Evolutionary conservation across 2,888 invertebrate genomes (phyloP).

Genomic region (Himalopsyche anomala): DNA sequence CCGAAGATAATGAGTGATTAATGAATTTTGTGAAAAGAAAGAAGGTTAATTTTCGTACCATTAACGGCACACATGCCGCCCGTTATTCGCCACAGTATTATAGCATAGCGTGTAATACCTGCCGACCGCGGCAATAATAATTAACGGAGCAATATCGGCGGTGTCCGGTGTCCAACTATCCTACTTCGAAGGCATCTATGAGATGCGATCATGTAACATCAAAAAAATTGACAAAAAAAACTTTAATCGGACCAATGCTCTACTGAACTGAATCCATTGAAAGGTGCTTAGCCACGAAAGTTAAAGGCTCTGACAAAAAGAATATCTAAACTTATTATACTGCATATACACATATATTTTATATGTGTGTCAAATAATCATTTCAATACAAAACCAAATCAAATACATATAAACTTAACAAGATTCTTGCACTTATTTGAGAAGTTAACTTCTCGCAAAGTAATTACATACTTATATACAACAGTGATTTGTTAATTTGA

Average conservation of each 20-base stretch:
- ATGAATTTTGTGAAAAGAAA: background rate
- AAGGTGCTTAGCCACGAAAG: conserved; percentile 7
- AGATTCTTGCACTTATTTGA: no score
- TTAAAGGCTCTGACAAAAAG: background rate
- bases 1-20: no score
- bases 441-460: no score
- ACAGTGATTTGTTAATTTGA: no score
- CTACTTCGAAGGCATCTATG: conserved; percentile 18
- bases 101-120: conserved; percentile 4
- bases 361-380: no score
- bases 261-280: conserved; percentile 11
- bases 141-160: conserved; percentile 15
- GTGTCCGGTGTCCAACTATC: conserved; percentile 39
- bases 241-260: conserved; percentile 6
- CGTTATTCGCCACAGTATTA: conserved; percentile 8
- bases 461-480: no score
- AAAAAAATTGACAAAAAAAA: background rate
- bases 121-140: background rate
- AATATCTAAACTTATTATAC: no score
- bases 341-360: no score
- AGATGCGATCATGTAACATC: conserved; percentile 34
- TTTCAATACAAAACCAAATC: no score
- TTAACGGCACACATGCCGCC: background rate
- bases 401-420: no score
- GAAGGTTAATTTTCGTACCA: no score